Percentiles rank a stretch among this genome's conserved stretches.
phyloP scores from a whole-genome alignment of 2,888 invertebrate species.

The Caenorhabditis sp. region DNA sequence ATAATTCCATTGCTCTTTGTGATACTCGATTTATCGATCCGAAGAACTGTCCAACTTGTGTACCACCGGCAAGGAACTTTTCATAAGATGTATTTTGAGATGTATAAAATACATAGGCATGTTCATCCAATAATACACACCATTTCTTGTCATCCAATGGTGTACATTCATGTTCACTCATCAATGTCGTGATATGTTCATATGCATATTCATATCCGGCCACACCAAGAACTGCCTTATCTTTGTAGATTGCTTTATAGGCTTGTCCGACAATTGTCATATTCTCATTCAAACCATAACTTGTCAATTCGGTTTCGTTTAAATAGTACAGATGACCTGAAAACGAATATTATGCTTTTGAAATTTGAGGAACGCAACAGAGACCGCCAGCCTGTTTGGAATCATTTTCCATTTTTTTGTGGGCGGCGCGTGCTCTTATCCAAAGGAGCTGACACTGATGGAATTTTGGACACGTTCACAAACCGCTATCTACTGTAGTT shows the following conservation, averaged over 20 bases:
- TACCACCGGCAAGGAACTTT: conserved; percentile 44
- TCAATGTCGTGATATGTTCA: conserved; percentile 58
- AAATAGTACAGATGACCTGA: neutral
- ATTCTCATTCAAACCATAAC: conserved; percentile 66
- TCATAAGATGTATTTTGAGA: conserved; percentile 48
- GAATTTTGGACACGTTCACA: too few relatives aligned
- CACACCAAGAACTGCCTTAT: conserved; percentile 68
- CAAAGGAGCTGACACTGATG: too few relatives aligned
- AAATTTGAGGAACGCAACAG: too few relatives aligned
- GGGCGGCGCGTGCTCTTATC: too few relatives aligned
- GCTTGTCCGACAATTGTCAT: conserved; percentile 65
- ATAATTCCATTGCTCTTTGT: conserved; percentile 65
- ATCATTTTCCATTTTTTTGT: too few relatives aligned
- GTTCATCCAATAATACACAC: conserved; percentile 69
- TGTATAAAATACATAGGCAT: conserved; percentile 68
- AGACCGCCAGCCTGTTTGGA: too few relatives aligned
- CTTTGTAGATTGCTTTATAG: conserved; percentile 61
- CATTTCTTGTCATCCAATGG: conserved; percentile 49
- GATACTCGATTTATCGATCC: conserved; percentile 66
- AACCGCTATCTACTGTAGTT: too few relatives aligned
- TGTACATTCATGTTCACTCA: conserved; percentile 60
- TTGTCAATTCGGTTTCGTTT: conserved; percentile 28
- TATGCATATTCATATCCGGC: conserved; percentile 69
- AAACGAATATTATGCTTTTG: too few relatives aligned
- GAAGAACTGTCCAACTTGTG: conserved; percentile 62